These are phyloP conservation scores for Ormia ochracea DNA, from an alignment of 2,888 invertebrate species.

Conservation along the genomic window DNA sequence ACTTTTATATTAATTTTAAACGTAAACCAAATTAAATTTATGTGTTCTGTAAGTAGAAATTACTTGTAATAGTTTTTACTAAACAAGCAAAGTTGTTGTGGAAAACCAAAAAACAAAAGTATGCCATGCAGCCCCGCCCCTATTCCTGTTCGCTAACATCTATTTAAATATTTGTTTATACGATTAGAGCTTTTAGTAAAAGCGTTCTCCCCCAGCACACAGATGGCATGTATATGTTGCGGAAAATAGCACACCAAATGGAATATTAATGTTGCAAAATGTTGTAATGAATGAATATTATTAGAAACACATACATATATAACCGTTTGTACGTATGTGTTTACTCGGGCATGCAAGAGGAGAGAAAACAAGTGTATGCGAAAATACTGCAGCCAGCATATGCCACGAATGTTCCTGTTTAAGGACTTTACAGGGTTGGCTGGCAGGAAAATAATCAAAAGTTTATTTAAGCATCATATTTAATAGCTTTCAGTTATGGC, in stretches of 20 bases:
- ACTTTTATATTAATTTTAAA: slow-evolving; percentile 41
- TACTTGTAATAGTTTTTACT: not conserved
- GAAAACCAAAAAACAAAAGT: slow-evolving; percentile 28
- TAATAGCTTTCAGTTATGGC: too few species aligned
- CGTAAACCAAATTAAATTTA: slow-evolving; percentile 45
- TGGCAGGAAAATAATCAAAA: too few species aligned
- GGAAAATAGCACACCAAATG: slow-evolving; percentile 26
- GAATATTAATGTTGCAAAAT: slow-evolving; percentile 62
- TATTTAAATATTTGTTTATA: slow-evolving; percentile 42
- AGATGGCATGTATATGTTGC: not conserved
- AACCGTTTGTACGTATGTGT: not conserved
- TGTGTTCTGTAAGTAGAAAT: slow-evolving; percentile 5
- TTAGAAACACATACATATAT: slow-evolving; percentile 1
- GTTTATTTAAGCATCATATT: too few species aligned
- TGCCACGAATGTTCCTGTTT: too few species aligned
- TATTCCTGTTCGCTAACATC: slow-evolving; percentile 39
- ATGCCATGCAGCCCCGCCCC: slow-evolving; percentile 48
- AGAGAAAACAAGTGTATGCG: too few species aligned
- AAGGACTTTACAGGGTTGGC: too few species aligned
- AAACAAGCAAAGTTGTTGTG: slow-evolving; percentile 27
- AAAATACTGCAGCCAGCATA: too few species aligned
- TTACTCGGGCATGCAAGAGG: not conserved
- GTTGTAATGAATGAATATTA: slow-evolving; percentile 59
- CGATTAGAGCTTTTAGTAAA: slow-evolving; percentile 6
- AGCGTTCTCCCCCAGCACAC: not conserved